Evolutionary conservation across 2,888 invertebrate species (phyloP), one percentile per base, ranked within the genome.

Genomic region (Onthophagus sagittarius): DNA sequence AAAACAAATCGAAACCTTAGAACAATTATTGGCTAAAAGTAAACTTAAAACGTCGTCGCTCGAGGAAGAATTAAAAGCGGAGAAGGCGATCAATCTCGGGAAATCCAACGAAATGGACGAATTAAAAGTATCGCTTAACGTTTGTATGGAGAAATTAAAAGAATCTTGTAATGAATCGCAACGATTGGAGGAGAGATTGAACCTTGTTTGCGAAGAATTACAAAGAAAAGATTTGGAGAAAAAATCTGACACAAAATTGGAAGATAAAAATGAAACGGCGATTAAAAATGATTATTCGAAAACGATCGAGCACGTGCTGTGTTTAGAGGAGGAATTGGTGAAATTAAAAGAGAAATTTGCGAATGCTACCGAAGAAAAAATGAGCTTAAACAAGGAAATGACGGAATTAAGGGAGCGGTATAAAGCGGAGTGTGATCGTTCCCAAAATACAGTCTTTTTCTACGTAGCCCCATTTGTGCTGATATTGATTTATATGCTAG

Each of bases 341-440:
- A 87, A 90, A 70, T 88, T 94, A 76, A 93, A 93, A 82, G 91
- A 93, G 83, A 88, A 91, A 78, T 94, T 91, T 87, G 90, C 91
- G 74, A 88, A 88, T 78, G 90, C 89, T 74, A 86, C 88, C 79
- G 89, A 88, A 31, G 92, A 92, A 80, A 89, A 90, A 79, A 86
- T 89, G 73, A 86, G 88, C 72, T 85, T 93, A 63, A 86, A 88
- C 64, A 86, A 88, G 76, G 90, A 91, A 82, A 87, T 93, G 79
- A 85, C 88, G 64, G 83, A 83, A 74, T 84, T 92, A 80, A 89
- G 89, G 79, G 86, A 86, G 79, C 90, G 92, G 81, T 88, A 89
- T 80, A 87, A 89, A 75, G 84, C 87, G 76, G 82, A 91, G 72
- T 86, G 89, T 74, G 88, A 89, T 82, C 87, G 88, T 75, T 88